These are phyloP conservation scores for Camelus bactrianus DNA, from an alignment of 2,113 vertebrate genomes.

Conservation along the genomic window DNA sequence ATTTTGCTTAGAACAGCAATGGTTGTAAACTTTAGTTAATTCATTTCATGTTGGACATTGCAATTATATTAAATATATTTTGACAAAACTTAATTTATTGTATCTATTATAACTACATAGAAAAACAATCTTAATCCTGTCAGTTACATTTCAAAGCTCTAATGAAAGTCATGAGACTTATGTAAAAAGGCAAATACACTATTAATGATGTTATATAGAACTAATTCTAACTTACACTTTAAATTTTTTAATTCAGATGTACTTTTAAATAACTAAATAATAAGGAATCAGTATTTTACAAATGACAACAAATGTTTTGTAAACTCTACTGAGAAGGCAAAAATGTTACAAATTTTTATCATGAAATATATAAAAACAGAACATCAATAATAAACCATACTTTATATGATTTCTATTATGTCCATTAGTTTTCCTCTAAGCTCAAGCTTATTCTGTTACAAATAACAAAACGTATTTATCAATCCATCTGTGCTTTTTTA, in stretches of 20 bases:
- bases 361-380: slow-evolving; percentile 24
- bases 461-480: neutral
- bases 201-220: neutral
- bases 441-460: neutral
- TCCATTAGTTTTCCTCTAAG: neutral
- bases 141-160: slow-evolving; percentile 50
- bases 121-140: slow-evolving; percentile 38
- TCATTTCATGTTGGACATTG: slow-evolving; percentile 31
- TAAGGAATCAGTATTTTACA: slow-evolving; percentile 16
- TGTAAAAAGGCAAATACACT: slow-evolving; percentile 30
- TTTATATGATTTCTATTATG: neutral
- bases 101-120: slow-evolving; percentile 25
- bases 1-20: slow-evolving; percentile 54
- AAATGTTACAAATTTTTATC: slow-evolving; percentile 13
- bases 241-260: slow-evolving; percentile 45
- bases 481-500: neutral
- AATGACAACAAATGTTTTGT: slow-evolving; percentile 10
- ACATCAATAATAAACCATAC: neutral
- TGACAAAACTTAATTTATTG: slow-evolving; percentile 47
- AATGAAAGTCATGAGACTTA: slow-evolving; percentile 52
- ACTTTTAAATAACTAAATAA: slow-evolving; percentile 46
- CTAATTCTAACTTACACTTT: slow-evolving; percentile 18
- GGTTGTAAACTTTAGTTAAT: slow-evolving; percentile 51
- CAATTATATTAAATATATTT: slow-evolving; percentile 28
- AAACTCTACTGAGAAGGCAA: slow-evolving; percentile 14